phyloP scores from a whole-genome alignment of 2,113 vertebrate genomes.

The Coryphaenoides rupestris region DNA sequence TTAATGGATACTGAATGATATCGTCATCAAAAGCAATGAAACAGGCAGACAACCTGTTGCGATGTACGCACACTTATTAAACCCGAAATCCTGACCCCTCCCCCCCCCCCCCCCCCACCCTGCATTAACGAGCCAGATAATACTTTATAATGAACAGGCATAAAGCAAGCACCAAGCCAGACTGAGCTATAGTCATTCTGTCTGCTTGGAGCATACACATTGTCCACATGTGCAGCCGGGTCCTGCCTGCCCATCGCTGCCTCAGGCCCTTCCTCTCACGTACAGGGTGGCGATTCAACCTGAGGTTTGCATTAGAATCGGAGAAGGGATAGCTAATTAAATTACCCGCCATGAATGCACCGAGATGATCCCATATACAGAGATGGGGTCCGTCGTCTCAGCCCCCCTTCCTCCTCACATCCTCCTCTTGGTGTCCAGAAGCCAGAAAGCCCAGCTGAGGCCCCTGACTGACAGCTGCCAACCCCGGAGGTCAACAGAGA shows the following conservation, averaged over 20 bases:
- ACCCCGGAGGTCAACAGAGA: conserved; percentile 65
- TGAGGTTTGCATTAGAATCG: conserved; percentile 79
- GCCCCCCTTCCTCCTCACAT: conserved; percentile 67
- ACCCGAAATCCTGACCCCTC: too few species aligned
- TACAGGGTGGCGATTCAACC: conserved; percentile 69
- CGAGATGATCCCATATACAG: conserved; percentile 76
- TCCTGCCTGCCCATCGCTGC: conserved; percentile 47
- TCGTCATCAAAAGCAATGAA: background rate
- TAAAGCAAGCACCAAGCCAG: too few species aligned
- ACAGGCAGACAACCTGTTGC: conserved; percentile 18
- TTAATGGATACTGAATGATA: too few species aligned
- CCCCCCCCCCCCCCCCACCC: conserved; percentile 29
- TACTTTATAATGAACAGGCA: too few species aligned
- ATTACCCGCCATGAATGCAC: conserved; percentile 78
- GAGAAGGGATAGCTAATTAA: conserved; percentile 75
- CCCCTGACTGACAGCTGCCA: conserved; percentile 73
- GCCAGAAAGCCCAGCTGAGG: conserved; percentile 66
- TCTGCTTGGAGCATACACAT: background rate
- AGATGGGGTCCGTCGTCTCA: conserved; percentile 59
- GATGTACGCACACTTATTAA: conserved; percentile 2
- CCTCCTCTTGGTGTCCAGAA: conserved; percentile 62
- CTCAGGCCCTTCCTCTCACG: conserved; percentile 65
- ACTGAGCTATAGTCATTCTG: too few species aligned
- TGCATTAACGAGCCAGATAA: background rate
- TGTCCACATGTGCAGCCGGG: conserved; percentile 29